Evolutionary conservation across 2,797 vertebrate genomes (phyloP), one percentile per base, ranked within the genome.

Genomic region (Acomys russatus): DNA sequence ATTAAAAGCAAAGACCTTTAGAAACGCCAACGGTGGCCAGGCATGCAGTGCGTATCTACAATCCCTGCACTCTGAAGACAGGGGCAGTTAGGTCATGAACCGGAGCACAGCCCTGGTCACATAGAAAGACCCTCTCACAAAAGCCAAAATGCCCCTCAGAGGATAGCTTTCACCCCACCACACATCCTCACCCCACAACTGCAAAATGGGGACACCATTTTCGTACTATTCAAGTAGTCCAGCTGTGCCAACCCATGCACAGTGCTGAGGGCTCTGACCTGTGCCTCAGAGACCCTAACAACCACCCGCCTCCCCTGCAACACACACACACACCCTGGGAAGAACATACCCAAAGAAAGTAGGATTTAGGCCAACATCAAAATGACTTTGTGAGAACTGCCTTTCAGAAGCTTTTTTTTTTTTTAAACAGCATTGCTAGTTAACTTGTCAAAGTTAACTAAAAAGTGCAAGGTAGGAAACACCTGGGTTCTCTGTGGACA

Each of bases 281-380:
- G 38, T 76, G 56, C 17, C 71, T 71, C 71, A 63, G 35, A 88
- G 56, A 35, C 68, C 22, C n/a, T 9, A 38, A 38, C 56, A 61
- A 23, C 22, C 14, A n/a, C 28, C 9, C 1, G 35, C 51, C 18
- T 44, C 6, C 25, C 25, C 3, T 23, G 22, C 11, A 4, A n/a
- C 6, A n/a, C 9, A 11, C 30, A 11, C 30, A 14, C 82, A 85
- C 49, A 86, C 30, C n/a, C 51, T 35, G 54, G 23, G 38, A 44
- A 76, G 71, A 74, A 44, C 70, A 38, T 74, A 88, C 54, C 23
- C 10, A 11, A 74, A 88, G 86, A 88, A 88, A 76, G 9, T 63
- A 76, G 86, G 18, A 88, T 88, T 63, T 76, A 88, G 86, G 86
- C 71, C 86, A 74, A 88, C 71, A 76, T 88, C 86, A 88, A 74